Evolutionary conservation across 2,797 vertebrate species (phyloP).

Genomic region (Threskiornis aethiopicus): DNA sequence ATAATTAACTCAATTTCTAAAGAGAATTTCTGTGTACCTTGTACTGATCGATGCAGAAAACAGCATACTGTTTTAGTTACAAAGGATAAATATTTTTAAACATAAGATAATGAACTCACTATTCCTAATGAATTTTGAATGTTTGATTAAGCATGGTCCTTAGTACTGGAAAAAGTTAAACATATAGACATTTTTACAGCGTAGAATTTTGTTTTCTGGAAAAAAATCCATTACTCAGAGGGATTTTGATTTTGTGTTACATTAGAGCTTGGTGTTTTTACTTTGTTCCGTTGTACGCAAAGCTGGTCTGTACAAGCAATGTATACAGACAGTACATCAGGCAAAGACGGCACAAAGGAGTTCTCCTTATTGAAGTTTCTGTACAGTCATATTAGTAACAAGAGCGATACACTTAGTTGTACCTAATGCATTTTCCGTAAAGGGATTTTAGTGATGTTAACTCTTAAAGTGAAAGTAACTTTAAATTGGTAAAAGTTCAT

Average conservation of each 20-base stretch:
- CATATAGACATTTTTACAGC: neutral
- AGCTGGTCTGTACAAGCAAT: neutral
- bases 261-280: neutral
- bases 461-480: constrained; percentile 23
- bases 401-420: neutral
- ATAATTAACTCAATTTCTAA: neutral
- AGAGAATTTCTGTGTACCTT: neutral
- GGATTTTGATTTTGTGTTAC: neutral
- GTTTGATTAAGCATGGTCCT: neutral
- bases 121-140: neutral
- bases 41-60: neutral
- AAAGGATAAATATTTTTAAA: neutral
- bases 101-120: neutral
- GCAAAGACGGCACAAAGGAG: neutral
- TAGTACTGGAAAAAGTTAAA: neutral
- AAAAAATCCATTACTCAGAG: neutral
- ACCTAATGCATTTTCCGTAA: neutral
- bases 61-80: neutral
- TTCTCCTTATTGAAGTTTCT: neutral
- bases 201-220: neutral
- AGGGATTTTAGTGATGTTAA: neutral
- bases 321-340: neutral
- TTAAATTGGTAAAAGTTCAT: constrained; percentile 32
- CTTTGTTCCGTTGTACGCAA: neutral
- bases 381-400: neutral